A percentile compares a stretch with the other conserved stretches of the same genome.
phyloP scores from a whole-genome alignment of 2,888 invertebrate species.

The Phalera bucephala region DNA sequence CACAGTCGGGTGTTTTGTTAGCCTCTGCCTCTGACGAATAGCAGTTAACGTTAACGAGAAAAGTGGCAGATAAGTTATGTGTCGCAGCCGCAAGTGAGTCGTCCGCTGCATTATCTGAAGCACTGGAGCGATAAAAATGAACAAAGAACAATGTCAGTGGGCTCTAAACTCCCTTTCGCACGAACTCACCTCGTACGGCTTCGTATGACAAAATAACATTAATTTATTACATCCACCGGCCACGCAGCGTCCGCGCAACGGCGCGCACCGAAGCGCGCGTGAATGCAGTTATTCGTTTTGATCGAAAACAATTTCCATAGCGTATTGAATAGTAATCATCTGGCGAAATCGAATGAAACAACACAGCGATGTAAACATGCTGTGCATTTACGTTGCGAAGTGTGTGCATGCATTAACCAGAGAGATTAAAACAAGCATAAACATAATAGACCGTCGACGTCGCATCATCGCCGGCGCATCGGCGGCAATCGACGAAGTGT shows the following conservation, averaged over 20 bases:
- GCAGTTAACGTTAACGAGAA: conserved; percentile 69
- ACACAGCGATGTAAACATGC: conserved; percentile 39
- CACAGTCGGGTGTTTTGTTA: conserved; percentile 56
- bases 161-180: conserved; percentile 75
- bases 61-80: conserved; percentile 74
- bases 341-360: conserved; percentile 63
- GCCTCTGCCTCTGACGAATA: conserved; percentile 51
- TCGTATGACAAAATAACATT: conserved; percentile 72
- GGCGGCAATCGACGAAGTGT: conserved; percentile 46
- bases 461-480: conserved; percentile 16
- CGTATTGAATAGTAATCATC: conserved; percentile 58
- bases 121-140: conserved; percentile 78
- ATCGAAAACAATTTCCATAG: conserved; percentile 64
- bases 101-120: conserved; percentile 68
- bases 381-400: conserved; percentile 22
- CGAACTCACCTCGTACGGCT: conserved; percentile 59
- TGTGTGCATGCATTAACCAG: too few species aligned
- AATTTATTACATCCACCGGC: conserved; percentile 54
- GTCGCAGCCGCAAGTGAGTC: conserved; percentile 45
- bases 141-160: conserved; percentile 80
- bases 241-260: conserved; percentile 47
- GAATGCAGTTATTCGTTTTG: conserved; percentile 52
- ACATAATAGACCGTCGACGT: conserved; percentile 22
- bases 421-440: conserved; percentile 19
- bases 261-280: conserved; percentile 54